A percentile compares a stretch with the other conserved stretches of the same genome.
phyloP scores from a whole-genome alignment of 2,888 invertebrate genomes.

The Diloba caeruleocephala region DNA sequence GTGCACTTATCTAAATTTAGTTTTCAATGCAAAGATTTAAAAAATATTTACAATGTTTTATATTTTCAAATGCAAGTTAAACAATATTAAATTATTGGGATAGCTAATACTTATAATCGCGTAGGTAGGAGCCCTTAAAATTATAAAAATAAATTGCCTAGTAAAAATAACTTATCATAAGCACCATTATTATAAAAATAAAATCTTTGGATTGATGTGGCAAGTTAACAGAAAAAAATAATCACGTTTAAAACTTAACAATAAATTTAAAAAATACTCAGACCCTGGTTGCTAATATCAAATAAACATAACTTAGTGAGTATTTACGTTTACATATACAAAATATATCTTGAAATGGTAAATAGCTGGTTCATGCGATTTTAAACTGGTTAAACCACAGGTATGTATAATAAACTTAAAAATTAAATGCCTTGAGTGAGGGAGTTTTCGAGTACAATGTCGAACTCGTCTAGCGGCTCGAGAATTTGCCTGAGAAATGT shows the following conservation, averaged over 20 bases:
- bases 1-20: no score
- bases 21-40: no score
- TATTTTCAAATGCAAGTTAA: no score
- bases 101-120: constrained; percentile 7
- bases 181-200: constrained; percentile 66
- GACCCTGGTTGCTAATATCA: constrained; percentile 73
- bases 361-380: constrained; percentile 32
- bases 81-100: constrained; percentile 7
- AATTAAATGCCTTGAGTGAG: constrained; percentile 90
- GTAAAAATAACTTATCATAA: constrained; percentile 54
- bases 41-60: no score
- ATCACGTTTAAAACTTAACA: constrained; percentile 73
- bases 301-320: constrained; percentile 62
- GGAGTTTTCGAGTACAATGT: constrained; percentile 95
- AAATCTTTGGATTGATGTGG: constrained; percentile 82
- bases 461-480: constrained; percentile 96
- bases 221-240: constrained; percentile 71
- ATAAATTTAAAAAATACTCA: constrained; percentile 66
- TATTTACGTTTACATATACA: constrained; percentile 56
- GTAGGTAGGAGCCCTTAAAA: constrained; percentile 6
- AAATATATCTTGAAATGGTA: constrained; percentile 33
- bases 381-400: constrained; percentile 35
- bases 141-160: constrained; percentile 25
- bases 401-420: constrained; percentile 5
- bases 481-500: constrained; percentile 97